Percentiles rank a stretch among this genome's conserved stretches.
These are phyloP conservation scores for Drosophila bifasciata DNA, from an alignment of 1,140 invertebrate species.

Conservation along the genomic window DNA sequence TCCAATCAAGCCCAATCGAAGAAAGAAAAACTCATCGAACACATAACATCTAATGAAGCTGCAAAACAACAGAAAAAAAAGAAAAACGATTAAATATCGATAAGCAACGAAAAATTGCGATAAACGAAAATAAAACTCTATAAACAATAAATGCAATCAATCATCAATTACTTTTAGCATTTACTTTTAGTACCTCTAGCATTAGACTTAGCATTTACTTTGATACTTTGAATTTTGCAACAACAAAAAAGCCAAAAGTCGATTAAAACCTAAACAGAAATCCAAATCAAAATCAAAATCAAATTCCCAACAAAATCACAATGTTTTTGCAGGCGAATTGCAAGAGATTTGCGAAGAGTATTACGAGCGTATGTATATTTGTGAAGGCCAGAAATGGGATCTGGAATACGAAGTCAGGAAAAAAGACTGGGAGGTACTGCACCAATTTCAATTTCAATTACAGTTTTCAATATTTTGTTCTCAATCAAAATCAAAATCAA, in stretches of 20 bases:
- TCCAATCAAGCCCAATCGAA: constrained; percentile 32
- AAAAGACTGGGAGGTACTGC: constrained; percentile 98
- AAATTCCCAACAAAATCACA: constrained; percentile 53
- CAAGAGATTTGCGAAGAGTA: constrained; percentile 97
- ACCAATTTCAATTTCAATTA: constrained; percentile 74
- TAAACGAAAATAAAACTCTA: constrained; percentile 52
- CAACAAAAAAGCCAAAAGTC: constrained; percentile 14
- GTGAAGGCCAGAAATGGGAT: constrained; percentile 99
- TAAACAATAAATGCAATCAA: constrained; percentile 59
- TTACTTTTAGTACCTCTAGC: constrained; percentile 6
- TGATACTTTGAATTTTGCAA: constrained; percentile 17
- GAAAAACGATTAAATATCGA: constrained; percentile 56
- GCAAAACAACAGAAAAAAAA: constrained; percentile 47
- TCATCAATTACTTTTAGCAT: constrained; percentile 36
- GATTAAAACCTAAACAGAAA: no score
- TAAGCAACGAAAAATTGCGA: constrained; percentile 44
- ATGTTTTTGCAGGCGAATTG: constrained; percentile 84
- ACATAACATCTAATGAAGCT: constrained; percentile 82
- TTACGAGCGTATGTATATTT: constrained; percentile 96
- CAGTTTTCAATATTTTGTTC: constrained; percentile 50
- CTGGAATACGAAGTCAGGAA: constrained; percentile 99
- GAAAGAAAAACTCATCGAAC: constrained; percentile 64
- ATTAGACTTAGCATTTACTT: constrained; percentile 46
- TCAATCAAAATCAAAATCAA: constrained; percentile 63
- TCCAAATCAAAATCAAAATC: constrained; percentile 30